phyloP scores from a whole-genome alignment of 2,888 invertebrate genomes.

The Tenthredo scrophulariae region DNA sequence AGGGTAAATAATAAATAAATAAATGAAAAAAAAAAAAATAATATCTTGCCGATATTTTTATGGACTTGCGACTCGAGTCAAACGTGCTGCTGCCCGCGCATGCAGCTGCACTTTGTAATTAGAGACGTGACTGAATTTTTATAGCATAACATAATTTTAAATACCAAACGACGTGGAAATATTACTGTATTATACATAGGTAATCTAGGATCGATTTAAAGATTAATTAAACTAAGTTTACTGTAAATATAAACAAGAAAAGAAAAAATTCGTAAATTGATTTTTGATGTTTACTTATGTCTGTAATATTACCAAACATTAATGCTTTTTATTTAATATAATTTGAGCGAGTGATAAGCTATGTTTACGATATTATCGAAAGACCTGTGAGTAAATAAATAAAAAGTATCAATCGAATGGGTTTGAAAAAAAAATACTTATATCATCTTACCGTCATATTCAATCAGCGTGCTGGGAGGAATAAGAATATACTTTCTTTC shows the following conservation, averaged over 20 bases:
- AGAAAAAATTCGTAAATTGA: background rate
- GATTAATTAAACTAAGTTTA: background rate
- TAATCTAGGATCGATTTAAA: background rate
- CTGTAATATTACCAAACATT: background rate
- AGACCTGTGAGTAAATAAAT: background rate
- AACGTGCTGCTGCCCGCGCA: slow-evolving; percentile 41
- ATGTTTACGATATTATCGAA: background rate
- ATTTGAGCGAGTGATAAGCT: too few relatives aligned
- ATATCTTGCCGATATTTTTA: slow-evolving; percentile 18
- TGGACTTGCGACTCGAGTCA: slow-evolving; percentile 27
- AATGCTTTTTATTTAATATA: background rate
- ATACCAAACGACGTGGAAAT: background rate
- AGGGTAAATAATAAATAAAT: background rate
- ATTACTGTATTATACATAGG: background rate
- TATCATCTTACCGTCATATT: slow-evolving; percentile 51
- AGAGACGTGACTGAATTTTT: slow-evolving; percentile 32
- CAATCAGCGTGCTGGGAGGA: slow-evolving; percentile 35
- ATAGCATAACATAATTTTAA: slow-evolving; percentile 11
- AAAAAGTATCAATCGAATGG: background rate
- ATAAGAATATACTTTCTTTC: slow-evolving; percentile 33
- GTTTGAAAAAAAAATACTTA: slow-evolving; percentile 47
- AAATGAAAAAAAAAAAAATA: background rate
- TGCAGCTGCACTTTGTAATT: slow-evolving; percentile 43
- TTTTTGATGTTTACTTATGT: background rate
- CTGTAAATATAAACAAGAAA: background rate